A percentile compares a stretch with the other conserved stretches of the same genome.
Evolutionary conservation across 2,113 vertebrate species (phyloP).

Genomic region (Colossoma macropomum): DNA sequence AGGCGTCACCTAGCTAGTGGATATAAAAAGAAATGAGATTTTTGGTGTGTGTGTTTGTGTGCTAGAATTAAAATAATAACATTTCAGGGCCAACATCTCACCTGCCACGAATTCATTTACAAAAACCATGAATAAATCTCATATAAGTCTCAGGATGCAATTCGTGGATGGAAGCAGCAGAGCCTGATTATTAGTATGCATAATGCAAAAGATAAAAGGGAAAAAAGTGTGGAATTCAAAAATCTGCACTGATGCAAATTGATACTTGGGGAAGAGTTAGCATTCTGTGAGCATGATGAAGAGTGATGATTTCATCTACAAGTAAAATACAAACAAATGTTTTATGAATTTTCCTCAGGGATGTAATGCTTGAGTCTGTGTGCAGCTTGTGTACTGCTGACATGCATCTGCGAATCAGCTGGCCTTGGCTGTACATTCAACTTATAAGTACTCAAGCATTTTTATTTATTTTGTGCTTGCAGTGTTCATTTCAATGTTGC

Average conservation of each 20-base stretch:
- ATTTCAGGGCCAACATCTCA: conserved; percentile 5
- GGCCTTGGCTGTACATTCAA: background rate
- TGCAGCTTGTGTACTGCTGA: background rate
- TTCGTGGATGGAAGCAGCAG: background rate
- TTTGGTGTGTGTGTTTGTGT: background rate
- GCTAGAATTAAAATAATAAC: conserved; percentile 10
- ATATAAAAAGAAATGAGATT: too few relatives aligned
- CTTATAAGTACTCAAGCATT: background rate
- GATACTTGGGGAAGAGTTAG: background rate
- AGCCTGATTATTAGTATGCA: background rate
- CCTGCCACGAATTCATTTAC: conserved; percentile 7
- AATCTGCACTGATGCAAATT: conserved; percentile 12
- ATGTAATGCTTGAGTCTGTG: background rate
- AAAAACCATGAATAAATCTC: conserved; percentile 13
- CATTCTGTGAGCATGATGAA: background rate
- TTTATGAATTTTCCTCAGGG: background rate
- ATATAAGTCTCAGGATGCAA: background rate
- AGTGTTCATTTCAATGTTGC: background rate
- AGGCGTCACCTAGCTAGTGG: too few relatives aligned
- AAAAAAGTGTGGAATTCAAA: background rate
- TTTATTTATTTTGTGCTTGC: background rate
- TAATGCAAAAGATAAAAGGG: conserved; percentile 2
- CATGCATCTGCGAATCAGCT: background rate
- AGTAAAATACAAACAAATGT: background rate
- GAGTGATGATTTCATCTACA: background rate